These are phyloP conservation scores for Aradophagus sp. DNA, from an alignment of 1,140 invertebrate species.

Conservation along the genomic window DNA sequence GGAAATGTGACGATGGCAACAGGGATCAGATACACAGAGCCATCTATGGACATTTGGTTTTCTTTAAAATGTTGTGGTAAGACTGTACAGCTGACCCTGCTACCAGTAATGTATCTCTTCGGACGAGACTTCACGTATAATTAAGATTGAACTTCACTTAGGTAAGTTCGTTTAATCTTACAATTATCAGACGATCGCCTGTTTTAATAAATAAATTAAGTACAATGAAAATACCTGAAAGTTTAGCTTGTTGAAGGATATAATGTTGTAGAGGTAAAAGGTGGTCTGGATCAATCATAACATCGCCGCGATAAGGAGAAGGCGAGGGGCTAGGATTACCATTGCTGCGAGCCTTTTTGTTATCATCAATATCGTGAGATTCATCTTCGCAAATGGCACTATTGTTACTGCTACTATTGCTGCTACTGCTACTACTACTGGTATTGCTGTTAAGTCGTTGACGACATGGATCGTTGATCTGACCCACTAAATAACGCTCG, in stretches of 20 bases:
- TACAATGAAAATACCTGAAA: slow-evolving; percentile 82
- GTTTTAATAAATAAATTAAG: too few species aligned
- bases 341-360: slow-evolving; percentile 70
- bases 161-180: too few species aligned
- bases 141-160: too few species aligned
- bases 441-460: slow-evolving; percentile 70
- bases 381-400: slow-evolving; percentile 67
- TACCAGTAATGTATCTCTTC: too few species aligned
- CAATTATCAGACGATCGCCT: too few species aligned
- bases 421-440: slow-evolving; percentile 68
- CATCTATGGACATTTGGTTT: too few species aligned
- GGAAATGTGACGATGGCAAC: too few species aligned
- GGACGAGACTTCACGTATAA: too few species aligned
- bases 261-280: slow-evolving; percentile 90
- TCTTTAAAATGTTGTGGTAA: too few species aligned
- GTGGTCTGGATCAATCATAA: slow-evolving; percentile 76
- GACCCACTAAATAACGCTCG: slow-evolving; percentile 82
- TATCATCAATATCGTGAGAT: slow-evolving; percentile 60
- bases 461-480: slow-evolving; percentile 62
- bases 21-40: too few species aligned
- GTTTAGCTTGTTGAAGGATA: slow-evolving; percentile 88
- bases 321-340: slow-evolving; percentile 72
- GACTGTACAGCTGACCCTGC: too few species aligned
- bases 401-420: slow-evolving; percentile 67
- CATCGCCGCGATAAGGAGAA: slow-evolving; percentile 70